These are phyloP conservation scores for Eurois occulta DNA, from an alignment of 2,888 invertebrate genomes.

Conservation along the genomic window DNA sequence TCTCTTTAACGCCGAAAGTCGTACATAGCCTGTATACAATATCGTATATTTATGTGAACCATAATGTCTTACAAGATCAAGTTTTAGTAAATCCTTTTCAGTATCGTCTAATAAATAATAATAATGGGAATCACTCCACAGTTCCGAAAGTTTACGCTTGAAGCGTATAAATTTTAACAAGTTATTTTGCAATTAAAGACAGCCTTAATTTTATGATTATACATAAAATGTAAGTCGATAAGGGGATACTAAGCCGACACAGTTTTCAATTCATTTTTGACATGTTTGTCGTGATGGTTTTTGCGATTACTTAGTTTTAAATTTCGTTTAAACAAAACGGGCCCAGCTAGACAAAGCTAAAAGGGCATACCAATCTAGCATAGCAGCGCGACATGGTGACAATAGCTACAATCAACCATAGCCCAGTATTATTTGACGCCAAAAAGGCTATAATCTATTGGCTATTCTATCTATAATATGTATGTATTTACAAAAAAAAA, in stretches of 20 bases:
- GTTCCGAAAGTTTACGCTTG: background rate
- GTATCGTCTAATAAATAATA: slow-evolving; percentile 1
- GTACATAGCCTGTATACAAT: slow-evolving; percentile 30
- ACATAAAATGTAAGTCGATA: slow-evolving; percentile 9
- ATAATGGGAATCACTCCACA: background rate
- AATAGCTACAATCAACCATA: too few relatives aligned
- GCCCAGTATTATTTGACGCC: too few relatives aligned
- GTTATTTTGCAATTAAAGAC: slow-evolving; percentile 29
- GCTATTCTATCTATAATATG: too few relatives aligned
- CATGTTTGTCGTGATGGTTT: background rate
- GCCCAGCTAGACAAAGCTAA: background rate
- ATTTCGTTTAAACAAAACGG: background rate
- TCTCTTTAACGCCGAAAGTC: slow-evolving; percentile 30
- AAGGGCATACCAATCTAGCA: background rate
- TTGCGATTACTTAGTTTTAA: background rate
- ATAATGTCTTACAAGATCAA: background rate
- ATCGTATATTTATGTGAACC: slow-evolving; percentile 30
- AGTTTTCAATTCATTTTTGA: background rate
- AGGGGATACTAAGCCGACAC: slow-evolving; percentile 24
- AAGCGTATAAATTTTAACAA: background rate
- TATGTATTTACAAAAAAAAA: too few relatives aligned
- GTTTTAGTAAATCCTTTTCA: background rate
- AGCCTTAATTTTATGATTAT: slow-evolving; percentile 18
- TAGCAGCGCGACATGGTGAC: background rate
- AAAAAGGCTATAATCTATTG: too few relatives aligned